Evolutionary conservation across 2,797 vertebrate genomes (phyloP).

Genomic region (Phataginus tetradactyla): DNA sequence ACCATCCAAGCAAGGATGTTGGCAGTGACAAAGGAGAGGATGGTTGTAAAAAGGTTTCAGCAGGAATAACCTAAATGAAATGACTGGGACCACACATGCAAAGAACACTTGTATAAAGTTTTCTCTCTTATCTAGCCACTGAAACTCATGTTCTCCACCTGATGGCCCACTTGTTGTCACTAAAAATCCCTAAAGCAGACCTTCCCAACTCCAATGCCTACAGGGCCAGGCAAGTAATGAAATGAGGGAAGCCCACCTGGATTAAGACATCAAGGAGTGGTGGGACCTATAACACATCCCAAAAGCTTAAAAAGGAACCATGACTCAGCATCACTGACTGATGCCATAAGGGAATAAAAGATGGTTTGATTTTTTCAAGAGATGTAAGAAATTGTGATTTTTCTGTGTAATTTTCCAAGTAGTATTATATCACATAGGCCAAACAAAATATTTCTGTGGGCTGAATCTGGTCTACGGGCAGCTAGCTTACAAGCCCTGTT

Average conservation of each 20-base stretch:
- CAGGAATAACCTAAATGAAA: slow-evolving; percentile 20
- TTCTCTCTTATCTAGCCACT: not conserved
- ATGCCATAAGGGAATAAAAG: slow-evolving; percentile 14
- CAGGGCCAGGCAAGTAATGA: not conserved
- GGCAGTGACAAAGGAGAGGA: not conserved
- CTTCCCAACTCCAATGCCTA: not conserved
- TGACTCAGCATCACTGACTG: not conserved
- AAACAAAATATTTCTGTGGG: slow-evolving; percentile 12
- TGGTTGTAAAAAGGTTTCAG: not conserved
- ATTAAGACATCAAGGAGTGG: not conserved
- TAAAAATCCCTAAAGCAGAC: not conserved
- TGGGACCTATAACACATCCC: not conserved
- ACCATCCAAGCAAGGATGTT: not conserved
- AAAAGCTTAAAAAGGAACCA: slow-evolving; percentile 1
- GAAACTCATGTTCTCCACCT: not conserved
- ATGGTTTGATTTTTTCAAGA: slow-evolving; percentile 44
- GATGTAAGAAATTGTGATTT: slow-evolving; percentile 8
- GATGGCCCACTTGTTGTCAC: not conserved
- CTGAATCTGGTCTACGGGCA: not conserved
- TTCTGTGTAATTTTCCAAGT: slow-evolving; percentile 47
- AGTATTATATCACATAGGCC: not conserved
- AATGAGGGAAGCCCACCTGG: not conserved
- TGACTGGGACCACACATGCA: not conserved
- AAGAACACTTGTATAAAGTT: not conserved
- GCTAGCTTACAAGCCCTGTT: slow-evolving; percentile 9